A percentile compares a stretch with the other conserved stretches of the same genome.
phyloP scores from a whole-genome alignment of 2,113 vertebrate species.

The Proteles cristata region DNA sequence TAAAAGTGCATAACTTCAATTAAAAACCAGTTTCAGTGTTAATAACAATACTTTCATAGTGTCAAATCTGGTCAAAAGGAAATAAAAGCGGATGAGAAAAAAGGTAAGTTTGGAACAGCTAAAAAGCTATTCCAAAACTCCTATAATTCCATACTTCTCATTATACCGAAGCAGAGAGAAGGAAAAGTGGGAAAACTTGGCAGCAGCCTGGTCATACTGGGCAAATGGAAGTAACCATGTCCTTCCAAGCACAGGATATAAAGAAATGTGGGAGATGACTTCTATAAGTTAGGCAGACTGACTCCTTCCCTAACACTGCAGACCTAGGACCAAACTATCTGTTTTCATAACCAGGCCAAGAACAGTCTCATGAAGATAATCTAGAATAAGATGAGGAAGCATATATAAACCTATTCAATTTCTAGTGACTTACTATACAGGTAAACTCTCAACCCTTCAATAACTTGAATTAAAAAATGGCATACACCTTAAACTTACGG shows the following conservation, averaged over 20 bases:
- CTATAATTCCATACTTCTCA: background rate
- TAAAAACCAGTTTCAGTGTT: background rate
- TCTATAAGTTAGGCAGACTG: background rate
- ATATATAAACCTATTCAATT: background rate
- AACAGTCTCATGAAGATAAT: background rate
- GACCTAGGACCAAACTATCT: background rate
- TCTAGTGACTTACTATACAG: background rate
- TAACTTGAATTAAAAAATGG: background rate
- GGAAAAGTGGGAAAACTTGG: background rate
- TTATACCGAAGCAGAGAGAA: background rate
- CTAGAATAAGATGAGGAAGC: background rate
- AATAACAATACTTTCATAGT: background rate
- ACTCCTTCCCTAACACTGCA: background rate
- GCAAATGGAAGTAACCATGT: background rate
- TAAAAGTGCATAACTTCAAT: background rate
- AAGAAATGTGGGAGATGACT: background rate
- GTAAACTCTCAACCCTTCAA: background rate
- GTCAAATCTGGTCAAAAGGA: slow-evolving; percentile 1
- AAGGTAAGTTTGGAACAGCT: background rate
- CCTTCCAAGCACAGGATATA: background rate
- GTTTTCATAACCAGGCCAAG: background rate
- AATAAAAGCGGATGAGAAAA: background rate
- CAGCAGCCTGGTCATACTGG: background rate
- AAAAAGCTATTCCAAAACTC: background rate
- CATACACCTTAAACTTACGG: background rate